These are phyloP conservation scores for Macropodus opercularis DNA, from an alignment of 2,797 vertebrate species.

Conservation along the genomic window DNA sequence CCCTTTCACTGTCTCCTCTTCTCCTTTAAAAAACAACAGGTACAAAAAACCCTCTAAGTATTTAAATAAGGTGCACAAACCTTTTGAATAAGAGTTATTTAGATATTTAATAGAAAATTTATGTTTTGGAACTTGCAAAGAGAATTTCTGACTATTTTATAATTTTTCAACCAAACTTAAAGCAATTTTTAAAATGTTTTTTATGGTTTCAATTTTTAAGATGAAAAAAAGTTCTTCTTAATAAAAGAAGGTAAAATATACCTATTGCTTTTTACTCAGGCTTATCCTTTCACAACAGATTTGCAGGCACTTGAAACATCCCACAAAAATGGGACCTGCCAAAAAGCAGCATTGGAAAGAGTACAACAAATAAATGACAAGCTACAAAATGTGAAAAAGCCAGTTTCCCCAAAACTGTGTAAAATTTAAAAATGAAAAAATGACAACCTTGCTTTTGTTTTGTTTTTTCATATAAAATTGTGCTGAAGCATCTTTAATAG, in stretches of 20 bases:
- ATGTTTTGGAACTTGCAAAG: too few species aligned
- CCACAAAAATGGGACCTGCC: background rate
- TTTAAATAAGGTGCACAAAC: background rate
- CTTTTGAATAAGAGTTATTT: background rate
- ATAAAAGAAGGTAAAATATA: background rate
- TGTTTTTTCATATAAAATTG: conserved; percentile 25
- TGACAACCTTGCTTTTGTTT: too few species aligned
- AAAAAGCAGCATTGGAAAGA: background rate
- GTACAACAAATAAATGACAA: conserved; percentile 17
- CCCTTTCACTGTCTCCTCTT: too few species aligned
- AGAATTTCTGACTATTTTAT: too few species aligned
- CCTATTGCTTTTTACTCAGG: background rate
- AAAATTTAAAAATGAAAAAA: background rate
- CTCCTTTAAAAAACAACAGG: background rate
- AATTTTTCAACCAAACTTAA: too few species aligned
- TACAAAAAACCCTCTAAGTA: background rate
- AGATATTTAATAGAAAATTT: background rate
- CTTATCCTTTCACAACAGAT: background rate
- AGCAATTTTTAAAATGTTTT: too few species aligned
- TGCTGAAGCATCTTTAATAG: background rate
- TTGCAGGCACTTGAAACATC: conserved; percentile 58
- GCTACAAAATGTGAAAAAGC: conserved; percentile 6
- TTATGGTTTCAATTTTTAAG: too few species aligned
- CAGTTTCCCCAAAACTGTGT: background rate
- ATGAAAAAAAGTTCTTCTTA: too few species aligned